Evolutionary conservation across 2,113 vertebrate genomes (phyloP).

Genomic region (Colistium nudipinnis): DNA sequence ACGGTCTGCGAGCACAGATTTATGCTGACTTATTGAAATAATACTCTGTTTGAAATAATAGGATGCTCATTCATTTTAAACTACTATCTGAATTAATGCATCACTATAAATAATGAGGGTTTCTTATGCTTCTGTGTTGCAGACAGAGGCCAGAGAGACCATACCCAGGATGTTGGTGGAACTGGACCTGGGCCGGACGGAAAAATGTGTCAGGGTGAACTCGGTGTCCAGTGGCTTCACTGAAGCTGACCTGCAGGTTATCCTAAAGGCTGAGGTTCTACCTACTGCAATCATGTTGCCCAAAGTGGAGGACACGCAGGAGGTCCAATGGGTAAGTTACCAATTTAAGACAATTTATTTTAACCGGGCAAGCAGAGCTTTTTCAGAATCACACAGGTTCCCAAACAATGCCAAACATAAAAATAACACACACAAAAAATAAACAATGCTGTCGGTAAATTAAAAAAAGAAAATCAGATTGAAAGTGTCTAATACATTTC

Average conservation of each 20-base stretch:
- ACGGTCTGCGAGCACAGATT: slow-evolving; percentile 2
- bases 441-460: neutral
- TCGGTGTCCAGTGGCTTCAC: slow-evolving; percentile 93
- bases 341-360: slow-evolving; percentile 13
- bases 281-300: slow-evolving; percentile 96
- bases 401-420: neutral
- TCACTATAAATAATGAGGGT: neutral
- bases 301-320: slow-evolving; percentile 90
- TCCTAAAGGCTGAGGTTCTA: slow-evolving; percentile 86
- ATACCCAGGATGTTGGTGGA: slow-evolving; percentile 86
- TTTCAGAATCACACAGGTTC: neutral
- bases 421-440: neutral
- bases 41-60: neutral
- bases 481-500: too few species aligned
- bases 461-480: slow-evolving; percentile 47
- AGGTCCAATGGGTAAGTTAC: slow-evolving; percentile 90
- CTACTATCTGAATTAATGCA: neutral
- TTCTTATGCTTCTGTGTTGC: slow-evolving; percentile 14
- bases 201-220: slow-evolving; percentile 95
- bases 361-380: too few species aligned
- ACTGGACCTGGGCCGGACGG: slow-evolving; percentile 86
- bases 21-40: neutral
- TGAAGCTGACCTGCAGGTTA: slow-evolving; percentile 87
- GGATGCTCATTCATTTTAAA: neutral
- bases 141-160: slow-evolving; percentile 90